A percentile compares a stretch with the other conserved stretches of the same genome.
Conservation (phyloP, 2,888 invertebrate genomes). For the Oasisia sp. region DNA sequence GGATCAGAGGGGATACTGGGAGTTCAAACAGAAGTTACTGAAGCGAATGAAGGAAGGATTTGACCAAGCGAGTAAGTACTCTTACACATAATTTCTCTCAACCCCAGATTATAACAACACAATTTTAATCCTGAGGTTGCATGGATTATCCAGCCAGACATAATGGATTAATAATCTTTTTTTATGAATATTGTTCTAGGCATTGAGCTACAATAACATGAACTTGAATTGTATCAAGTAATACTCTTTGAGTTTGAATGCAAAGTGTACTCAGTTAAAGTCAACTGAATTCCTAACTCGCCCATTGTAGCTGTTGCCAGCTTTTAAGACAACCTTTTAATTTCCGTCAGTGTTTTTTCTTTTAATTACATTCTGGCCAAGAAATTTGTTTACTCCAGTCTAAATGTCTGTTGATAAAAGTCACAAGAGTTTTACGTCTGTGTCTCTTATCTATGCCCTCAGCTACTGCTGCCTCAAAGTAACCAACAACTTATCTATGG, state of each 20-base stretch:
- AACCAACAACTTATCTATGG: neutral
- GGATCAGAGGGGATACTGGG: slow-evolving; percentile 79
- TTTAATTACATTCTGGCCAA: neutral
- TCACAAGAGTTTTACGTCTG: neutral
- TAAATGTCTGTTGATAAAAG: neutral
- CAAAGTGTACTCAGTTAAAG: neutral
- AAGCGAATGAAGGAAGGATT: slow-evolving; percentile 86
- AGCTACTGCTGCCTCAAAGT: neutral
- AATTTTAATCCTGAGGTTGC: neutral
- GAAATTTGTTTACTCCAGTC: neutral
- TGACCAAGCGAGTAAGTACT: slow-evolving; percentile 79
- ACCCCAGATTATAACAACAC: neutral
- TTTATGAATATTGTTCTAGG: neutral
- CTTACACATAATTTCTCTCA: neutral
- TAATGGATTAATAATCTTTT: neutral
- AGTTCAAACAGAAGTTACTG: slow-evolving; percentile 81
- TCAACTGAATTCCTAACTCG: neutral
- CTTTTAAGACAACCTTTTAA: neutral
- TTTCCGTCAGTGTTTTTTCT: neutral
- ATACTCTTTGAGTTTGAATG: neutral
- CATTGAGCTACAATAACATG: neutral
- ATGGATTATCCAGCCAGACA: neutral
- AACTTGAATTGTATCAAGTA: neutral
- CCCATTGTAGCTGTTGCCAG: neutral
- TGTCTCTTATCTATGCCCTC: neutral